Evolutionary conservation across 53 echinoderm and acorn worm species (phyloP).

Genomic region (Antedon mediterranea): DNA sequence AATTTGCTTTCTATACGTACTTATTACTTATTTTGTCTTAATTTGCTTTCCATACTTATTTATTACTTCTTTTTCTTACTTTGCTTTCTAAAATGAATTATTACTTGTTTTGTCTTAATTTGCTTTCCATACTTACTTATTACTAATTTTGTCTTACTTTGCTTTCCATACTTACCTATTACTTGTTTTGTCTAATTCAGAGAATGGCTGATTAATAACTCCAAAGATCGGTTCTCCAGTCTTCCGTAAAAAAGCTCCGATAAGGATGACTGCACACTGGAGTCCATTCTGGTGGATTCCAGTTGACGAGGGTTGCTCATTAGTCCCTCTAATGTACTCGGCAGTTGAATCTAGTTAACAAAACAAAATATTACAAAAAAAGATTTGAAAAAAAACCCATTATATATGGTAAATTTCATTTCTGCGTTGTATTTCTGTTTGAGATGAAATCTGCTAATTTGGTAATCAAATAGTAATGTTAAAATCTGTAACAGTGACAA

Average conservation of each 20-base stretch:
- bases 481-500: too few species aligned
- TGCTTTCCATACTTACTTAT: constrained; percentile 21
- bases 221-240: constrained; percentile 79
- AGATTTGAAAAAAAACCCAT: too few species aligned
- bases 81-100: too few species aligned
- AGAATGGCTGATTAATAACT: constrained; percentile 79
- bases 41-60: too few species aligned
- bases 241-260: constrained; percentile 68
- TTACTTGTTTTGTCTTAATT: background rate
- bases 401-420: too few species aligned
- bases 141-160: background rate
- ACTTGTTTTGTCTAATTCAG: constrained; percentile 12
- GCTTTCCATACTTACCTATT: constrained; percentile 29
- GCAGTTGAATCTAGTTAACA: constrained; percentile 55
- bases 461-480: too few species aligned
- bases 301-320: constrained; percentile 21
- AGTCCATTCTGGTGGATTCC: constrained; percentile 64
- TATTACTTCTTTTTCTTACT: too few species aligned
- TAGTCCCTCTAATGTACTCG: constrained; percentile 72
- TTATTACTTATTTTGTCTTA: constrained; percentile 17
- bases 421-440: too few species aligned
- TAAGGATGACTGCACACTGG: constrained; percentile 72
- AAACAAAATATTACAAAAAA: background rate
- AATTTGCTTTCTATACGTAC: too few species aligned
- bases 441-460: too few species aligned